Evolutionary conservation across 2,113 vertebrate genomes (phyloP), one percentile per base, ranked within the genome.

Genomic region (Stigmatopora nigra): DNA sequence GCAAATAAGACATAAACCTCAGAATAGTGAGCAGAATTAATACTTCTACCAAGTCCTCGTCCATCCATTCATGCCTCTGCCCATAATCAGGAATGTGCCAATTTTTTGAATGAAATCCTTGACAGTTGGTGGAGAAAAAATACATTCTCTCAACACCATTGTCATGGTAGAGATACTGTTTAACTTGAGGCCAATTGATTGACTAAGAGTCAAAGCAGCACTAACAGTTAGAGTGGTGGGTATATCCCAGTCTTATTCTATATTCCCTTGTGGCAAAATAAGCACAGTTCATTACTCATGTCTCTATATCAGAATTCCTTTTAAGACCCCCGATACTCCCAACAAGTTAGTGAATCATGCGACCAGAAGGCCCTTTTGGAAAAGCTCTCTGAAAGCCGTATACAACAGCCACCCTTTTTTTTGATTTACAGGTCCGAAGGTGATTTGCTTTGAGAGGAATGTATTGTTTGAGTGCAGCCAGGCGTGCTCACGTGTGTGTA

Each of bases 381-480:
- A 65, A 65, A 59, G 57, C 53, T 55, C 64, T 31, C 57, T 68
- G 59, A 70, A 53, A 22, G 60, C 49, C 44, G 3, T 36, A 48
- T 11, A 20, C 48, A 19, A 3, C n/a, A 31, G 31, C 48, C 48
- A 52, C 73, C 72, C 73, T 31, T 71, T 31, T 31, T 45, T 75
- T 35, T 80, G 78, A 83, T 88, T 87, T 83, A 73, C 56, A 67
- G 78, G 17, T 69, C 73, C 35, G 73, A 56, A 36, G 45, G 53
- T 72, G 65, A 71, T 59, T 66, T 77, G 64, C 51, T 51, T 38
- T 72, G 8, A 47, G 52, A 75, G 78, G 83, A 85, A 82, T 78
- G 84, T 71, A 87, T 91, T 92, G 89, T 92, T 87, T 89, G 79
- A 87, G 82, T 78, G 80, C 83, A 89, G 77, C 63, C 76, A 81